Conservation (phyloP, 2,113 vertebrate species). For the Mesitornis unicolor region DNA sequence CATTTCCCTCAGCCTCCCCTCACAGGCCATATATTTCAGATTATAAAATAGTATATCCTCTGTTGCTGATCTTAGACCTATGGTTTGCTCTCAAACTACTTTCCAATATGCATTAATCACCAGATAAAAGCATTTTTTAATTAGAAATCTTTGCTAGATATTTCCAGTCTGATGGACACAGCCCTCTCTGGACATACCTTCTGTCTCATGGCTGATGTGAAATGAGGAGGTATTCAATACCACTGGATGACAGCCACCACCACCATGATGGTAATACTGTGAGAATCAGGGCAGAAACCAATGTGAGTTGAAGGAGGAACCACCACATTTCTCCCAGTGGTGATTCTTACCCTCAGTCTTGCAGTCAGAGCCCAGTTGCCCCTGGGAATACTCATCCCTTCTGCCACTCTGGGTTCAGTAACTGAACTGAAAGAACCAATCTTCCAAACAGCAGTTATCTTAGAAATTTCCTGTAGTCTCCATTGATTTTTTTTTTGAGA, state of each 20-base stretch:
- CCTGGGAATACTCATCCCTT: background rate
- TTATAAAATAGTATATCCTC: background rate
- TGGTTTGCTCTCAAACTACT: background rate
- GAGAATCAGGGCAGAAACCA: background rate
- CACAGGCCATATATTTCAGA: accelerated
- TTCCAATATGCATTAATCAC: background rate
- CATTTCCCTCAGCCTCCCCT: background rate
- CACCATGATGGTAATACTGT: background rate
- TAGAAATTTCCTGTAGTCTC: background rate
- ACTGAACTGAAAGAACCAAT: background rate
- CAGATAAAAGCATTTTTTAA: background rate
- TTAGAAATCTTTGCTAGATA: background rate
- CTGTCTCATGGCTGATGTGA: background rate
- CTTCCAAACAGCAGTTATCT: background rate
- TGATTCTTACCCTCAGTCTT: background rate
- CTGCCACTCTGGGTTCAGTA: background rate
- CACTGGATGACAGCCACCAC: background rate
- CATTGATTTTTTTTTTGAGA: background rate
- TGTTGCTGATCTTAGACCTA: background rate
- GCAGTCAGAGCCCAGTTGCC: background rate
- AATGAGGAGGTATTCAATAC: background rate
- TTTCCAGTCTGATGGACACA: background rate
- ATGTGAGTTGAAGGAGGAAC: background rate
- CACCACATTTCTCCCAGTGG: background rate
- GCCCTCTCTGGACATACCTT: background rate